Evolutionary conservation across 2,888 invertebrate genomes (phyloP), one percentile per base, ranked within the genome.

Genomic region (Tyria jacobaeae): DNA sequence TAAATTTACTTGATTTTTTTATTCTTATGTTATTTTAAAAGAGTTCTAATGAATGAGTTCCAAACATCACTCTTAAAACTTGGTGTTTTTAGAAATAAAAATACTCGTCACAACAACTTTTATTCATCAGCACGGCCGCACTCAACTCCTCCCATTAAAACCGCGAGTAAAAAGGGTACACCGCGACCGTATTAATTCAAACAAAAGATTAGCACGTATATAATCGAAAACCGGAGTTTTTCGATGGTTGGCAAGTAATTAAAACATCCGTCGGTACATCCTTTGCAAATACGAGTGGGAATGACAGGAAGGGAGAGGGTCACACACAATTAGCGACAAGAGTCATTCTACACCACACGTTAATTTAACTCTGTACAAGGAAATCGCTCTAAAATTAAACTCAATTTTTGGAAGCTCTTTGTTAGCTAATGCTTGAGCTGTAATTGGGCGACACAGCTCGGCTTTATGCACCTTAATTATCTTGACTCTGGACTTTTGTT

Each of bases 321-420:
- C 87, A 85, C 87, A 86, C 87, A 88, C 91, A 91, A 91, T 91
- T 90, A 89, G 82, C 84, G 86, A 67, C 81, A 71, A 91, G 91
- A 74, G 82, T 82, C 83, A 70, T 85, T 88, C 83, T 58, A 78
- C 79, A 75, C 81, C 85, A 80, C 86, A 85, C 85, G 86, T 84
- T 88, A 86, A 88, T 89, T 88, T 84, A 80, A 61, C 78, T 72
- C 82, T 68, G 81, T 80, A 80, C 83, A 85, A 86, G 86, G 82
- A 87, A 86, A 86, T 87, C 85, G 82, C 82, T 81, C 82, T 89
- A 74, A 85, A 87, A 86, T 88, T 88, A 84, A 86, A 87, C 85
- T 84, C 84, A 79, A 84, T 88, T 88, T 89, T 86, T 81, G 81
- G 80, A 50, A 67, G 68, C 66, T n/a, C n/a, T 74, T 75, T 75